Conservation (phyloP, 2,888 invertebrate species). For the Saturnia japonica region DNA sequence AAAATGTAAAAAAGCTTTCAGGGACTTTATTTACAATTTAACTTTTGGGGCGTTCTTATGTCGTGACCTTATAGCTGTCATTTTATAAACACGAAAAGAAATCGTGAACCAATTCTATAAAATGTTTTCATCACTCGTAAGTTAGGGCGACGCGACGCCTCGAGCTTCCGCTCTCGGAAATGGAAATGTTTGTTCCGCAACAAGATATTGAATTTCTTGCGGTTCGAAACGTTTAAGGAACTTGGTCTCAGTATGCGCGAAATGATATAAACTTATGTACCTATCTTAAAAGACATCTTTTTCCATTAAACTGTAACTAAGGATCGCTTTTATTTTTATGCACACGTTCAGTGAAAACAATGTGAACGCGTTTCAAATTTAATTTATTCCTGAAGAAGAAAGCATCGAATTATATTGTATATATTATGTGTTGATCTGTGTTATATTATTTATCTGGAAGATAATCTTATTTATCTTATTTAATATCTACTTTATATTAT, state of each 20-base stretch:
- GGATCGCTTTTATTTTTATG: too few relatives aligned
- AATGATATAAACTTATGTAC: constrained; percentile 3
- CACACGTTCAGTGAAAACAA: too few relatives aligned
- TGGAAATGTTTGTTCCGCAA: constrained; percentile 50
- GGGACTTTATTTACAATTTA: background rate
- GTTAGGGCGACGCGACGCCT: constrained; percentile 20
- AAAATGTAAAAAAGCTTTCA: background rate
- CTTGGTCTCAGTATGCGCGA: constrained; percentile 25
- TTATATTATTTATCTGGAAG: too few relatives aligned
- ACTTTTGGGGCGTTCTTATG: background rate
- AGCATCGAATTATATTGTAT: too few relatives aligned
- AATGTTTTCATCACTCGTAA: constrained; percentile 21
- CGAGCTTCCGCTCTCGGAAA: constrained; percentile 39
- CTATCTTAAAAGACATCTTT: too few relatives aligned
- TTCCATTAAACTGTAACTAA: too few relatives aligned
- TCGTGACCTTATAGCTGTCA: background rate
- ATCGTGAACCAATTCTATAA: background rate
- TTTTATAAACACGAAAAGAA: constrained; percentile 13
- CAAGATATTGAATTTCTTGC: constrained; percentile 55
- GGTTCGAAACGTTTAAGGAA: constrained; percentile 50
- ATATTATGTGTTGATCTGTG: too few relatives aligned
- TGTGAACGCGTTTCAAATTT: too few relatives aligned
- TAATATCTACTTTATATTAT: too few relatives aligned
- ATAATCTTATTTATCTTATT: too few relatives aligned
- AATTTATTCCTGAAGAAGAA: too few relatives aligned